Evolutionary conservation across 2,888 invertebrate genomes (phyloP).

Genomic region (Ormyrus rosae): DNA sequence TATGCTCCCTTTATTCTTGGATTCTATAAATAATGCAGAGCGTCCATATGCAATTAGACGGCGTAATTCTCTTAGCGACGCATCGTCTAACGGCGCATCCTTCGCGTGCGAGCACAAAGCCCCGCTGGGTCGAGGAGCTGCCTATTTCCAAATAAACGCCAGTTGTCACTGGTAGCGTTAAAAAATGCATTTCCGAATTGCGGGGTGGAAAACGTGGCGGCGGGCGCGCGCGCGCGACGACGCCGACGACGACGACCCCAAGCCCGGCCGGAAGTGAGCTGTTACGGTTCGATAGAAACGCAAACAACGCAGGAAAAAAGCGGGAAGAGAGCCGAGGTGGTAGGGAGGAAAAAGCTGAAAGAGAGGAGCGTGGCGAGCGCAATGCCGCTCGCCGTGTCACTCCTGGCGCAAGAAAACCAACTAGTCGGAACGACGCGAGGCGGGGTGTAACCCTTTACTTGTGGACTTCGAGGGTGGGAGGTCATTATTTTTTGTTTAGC

Average conservation of each 20-base stretch:
- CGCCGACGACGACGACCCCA: no score
- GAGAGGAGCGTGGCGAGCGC: constrained; percentile 22
- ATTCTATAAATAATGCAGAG: no score
- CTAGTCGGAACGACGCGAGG: constrained; percentile 4
- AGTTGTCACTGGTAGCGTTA: constrained; percentile 48
- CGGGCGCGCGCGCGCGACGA: neutral
- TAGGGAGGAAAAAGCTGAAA: constrained; percentile 40
- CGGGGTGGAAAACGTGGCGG: constrained; percentile 41
- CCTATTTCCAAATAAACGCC: constrained; percentile 31
- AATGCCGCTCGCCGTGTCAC: constrained; percentile 60
- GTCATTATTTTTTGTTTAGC: no score
- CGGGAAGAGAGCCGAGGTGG: neutral
- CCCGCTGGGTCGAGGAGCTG: no score
- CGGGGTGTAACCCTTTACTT: no score
- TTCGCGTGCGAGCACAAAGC: no score
- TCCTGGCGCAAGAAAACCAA: constrained; percentile 60
- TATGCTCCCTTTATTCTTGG: no score
- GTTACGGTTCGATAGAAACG: constrained; percentile 71
- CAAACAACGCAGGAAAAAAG: constrained; percentile 61
- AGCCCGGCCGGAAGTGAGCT: constrained; percentile 63
- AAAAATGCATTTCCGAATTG: constrained; percentile 43
- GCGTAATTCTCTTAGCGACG: no score
- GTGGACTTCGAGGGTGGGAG: no score
- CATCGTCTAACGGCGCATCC: no score
- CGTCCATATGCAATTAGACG: no score